These are phyloP conservation scores for Lydus trimaculatus DNA, from an alignment of 2,888 invertebrate species.

Conservation along the genomic window DNA sequence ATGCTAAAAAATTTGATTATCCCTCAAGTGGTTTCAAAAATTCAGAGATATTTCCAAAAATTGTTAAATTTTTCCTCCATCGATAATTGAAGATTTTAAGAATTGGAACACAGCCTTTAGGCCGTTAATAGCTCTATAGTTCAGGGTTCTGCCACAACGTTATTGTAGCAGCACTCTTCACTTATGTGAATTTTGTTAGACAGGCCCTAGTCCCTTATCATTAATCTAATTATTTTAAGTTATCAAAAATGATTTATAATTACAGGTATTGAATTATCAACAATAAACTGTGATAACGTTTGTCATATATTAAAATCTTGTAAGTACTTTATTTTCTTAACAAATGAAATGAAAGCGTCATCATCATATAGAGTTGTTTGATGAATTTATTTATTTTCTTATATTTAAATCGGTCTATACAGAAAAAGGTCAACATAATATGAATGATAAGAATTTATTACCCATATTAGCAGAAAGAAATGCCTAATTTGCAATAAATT, in stretches of 20 bases:
- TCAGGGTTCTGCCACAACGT: conserved; percentile 35
- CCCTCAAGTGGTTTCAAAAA: too few relatives aligned
- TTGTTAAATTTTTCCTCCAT: neutral
- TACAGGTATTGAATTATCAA: neutral
- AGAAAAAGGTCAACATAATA: neutral
- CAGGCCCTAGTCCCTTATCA: neutral
- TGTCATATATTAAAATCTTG: neutral
- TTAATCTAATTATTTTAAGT: too few relatives aligned
- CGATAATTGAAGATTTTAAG: neutral
- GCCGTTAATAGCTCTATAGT: conserved; percentile 35
- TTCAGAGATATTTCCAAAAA: too few relatives aligned
- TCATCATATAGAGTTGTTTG: neutral
- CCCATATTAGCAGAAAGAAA: neutral
- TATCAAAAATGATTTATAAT: too few relatives aligned
- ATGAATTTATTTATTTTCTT: neutral
- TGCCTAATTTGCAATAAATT: neutral
- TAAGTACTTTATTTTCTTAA: neutral
- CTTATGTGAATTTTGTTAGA: neutral
- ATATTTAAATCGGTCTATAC: too few relatives aligned
- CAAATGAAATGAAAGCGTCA: neutral
- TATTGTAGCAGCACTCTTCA: conserved; percentile 39
- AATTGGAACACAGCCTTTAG: conserved; percentile 37
- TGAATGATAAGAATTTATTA: neutral
- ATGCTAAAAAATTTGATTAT: too few relatives aligned
- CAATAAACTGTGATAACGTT: neutral